Evolutionary conservation across 2,797 vertebrate species (phyloP), one percentile per base, ranked within the genome.

Genomic region (Mormyrops attenuatus): DNA sequence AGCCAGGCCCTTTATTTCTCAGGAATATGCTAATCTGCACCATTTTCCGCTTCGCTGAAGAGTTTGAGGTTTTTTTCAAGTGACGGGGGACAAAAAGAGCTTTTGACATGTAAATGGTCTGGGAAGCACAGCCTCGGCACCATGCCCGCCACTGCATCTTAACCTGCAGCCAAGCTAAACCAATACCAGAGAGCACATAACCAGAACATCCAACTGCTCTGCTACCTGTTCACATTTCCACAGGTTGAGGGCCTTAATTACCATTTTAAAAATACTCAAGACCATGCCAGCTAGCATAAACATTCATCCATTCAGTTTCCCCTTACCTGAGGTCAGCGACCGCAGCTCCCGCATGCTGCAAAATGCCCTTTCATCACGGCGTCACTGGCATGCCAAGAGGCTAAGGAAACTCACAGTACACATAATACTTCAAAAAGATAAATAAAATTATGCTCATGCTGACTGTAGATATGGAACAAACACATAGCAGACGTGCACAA

Each of bases 41-140:
- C 44, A 80, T 44, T 55, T 82, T 84, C 77, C 77, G 41, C 77
- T 82, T 89, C 73, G 7, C 17, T 11, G 77, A 89, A 63, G 57
- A 88, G 87, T 44, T 85, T 87, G 85, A 57, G 26, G 20, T 41
- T 63, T 44, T 88, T 69, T 30, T 26, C 66, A 17, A 63, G 6
- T 49, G 87, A n/a, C 5, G 9, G 20, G 17, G 34, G 34, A 87
- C 52, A 87, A 52, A 49, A 38, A 50, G 57, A 73, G 44, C 60
- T 88, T 80, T 80, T 77, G 26, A 88, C 41, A 80, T 34, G 66
- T 63, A 80, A 80, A 80, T 34, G 17, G 50, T 34, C 66, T n/a
- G 88, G 13, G 47, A 88, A 22, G 26, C 47, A 53, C 0, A n/a
- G 52, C 30, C 50, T 9, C 5, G 1, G 52, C 26, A 41, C 34